Evolutionary conservation across 2,797 vertebrate genomes (phyloP), one percentile per base, ranked within the genome.

Genomic region (Muraenolepis orangiensis): DNA sequence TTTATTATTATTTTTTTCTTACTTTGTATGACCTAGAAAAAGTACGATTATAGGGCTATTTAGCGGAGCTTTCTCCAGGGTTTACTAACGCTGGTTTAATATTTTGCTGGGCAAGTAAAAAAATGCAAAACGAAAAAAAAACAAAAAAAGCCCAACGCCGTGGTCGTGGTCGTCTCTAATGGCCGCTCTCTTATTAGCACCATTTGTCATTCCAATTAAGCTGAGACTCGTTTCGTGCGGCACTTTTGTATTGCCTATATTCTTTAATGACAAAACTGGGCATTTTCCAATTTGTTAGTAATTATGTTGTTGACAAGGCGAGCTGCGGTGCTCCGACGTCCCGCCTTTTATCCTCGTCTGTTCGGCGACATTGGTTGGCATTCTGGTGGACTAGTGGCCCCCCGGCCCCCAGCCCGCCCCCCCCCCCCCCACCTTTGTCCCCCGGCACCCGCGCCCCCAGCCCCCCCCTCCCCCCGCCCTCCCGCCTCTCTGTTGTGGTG

Each of bases 11-110:
- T 71, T 30, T 74, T 64, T 66, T 36, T 72, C 84, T 88, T 84
- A 70, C 79, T 85, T 85, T 46, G 67, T 77, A 71, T 87, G 84
- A 89, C 86, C 86, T 83, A 89, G 86, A 90, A 90, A n/a, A 90
- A 87, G 85, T 85, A 76, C 86, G 87, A 90, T 88, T 84, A 88
- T 83, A 72, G 78, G 71, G 74, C 80, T 77, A 86, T 90, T 87
- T 87, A 80, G 85, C 75, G 81, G 32, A 69, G 69, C 70, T 2
- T 82, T 81, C 75, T 79, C 75, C 70, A 6, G 75, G 13, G 46
- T 78, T 76, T 83, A 74, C 83, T 83, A 85, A 89, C 80, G 75
- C 81, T 13, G 1, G 46, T 31, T 61, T 69, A 74, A 77, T 78
- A 66, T 85, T 84, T 83, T 23, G 30, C 72, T 75, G 30, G 30